Conservation (phyloP, 2,888 invertebrate species). For the Synanthedon myopaeformis region DNA sequence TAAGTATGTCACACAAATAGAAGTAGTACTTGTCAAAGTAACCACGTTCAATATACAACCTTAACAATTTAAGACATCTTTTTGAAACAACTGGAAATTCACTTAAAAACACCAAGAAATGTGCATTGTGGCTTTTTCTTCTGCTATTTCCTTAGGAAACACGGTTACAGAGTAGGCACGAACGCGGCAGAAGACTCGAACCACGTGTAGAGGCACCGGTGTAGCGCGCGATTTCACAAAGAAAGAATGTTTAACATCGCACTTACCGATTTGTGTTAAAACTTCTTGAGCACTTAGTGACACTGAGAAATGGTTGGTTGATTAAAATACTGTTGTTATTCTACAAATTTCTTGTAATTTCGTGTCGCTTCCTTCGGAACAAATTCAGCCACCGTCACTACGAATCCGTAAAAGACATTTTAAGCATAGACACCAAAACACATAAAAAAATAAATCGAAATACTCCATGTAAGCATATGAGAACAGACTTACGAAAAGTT, state of each 20-base stretch:
- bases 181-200: slow-evolving; percentile 47
- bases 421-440: slow-evolving; percentile 53
- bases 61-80: slow-evolving; percentile 29
- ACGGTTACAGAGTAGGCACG: slow-evolving; percentile 27
- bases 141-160: slow-evolving; percentile 29
- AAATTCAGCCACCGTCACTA: slow-evolving; percentile 72
- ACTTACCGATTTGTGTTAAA: slow-evolving; percentile 63
- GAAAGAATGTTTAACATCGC: slow-evolving; percentile 41
- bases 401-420: slow-evolving; percentile 68
- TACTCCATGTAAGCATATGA: not conserved
- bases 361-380: slow-evolving; percentile 64
- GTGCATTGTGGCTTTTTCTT: slow-evolving; percentile 20
- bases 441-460: slow-evolving; percentile 19
- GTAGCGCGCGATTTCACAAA: slow-evolving; percentile 49
- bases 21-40: slow-evolving; percentile 45
- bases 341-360: slow-evolving; percentile 54
- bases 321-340: slow-evolving; percentile 42
- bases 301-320: slow-evolving; percentile 51
- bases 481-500: too few species aligned
- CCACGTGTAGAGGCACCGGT: slow-evolving; percentile 65
- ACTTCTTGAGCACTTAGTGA: slow-evolving; percentile 62
- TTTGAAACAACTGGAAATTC: slow-evolving; percentile 21
- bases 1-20: slow-evolving; percentile 28
- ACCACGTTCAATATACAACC: slow-evolving; percentile 66
- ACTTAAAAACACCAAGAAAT: slow-evolving; percentile 21